phyloP scores from a whole-genome alignment of 1,140 invertebrate species.

The Caligus rogercresseyi region DNA sequence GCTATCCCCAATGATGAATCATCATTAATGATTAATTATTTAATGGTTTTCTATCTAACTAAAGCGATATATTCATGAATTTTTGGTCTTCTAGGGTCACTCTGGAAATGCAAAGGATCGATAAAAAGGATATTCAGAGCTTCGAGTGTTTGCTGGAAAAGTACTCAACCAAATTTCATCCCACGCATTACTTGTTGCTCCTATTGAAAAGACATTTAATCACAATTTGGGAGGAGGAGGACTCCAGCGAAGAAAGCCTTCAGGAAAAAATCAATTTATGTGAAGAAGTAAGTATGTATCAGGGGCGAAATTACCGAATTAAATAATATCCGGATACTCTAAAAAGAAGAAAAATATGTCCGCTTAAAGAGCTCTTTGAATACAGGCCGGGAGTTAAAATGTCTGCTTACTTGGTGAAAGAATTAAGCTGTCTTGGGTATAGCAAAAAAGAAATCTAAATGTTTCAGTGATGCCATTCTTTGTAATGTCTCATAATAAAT shows the following conservation, averaged over 20 bases:
- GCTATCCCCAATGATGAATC: too few relatives aligned
- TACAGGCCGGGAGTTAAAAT: too few relatives aligned
- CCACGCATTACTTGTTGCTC: background rate
- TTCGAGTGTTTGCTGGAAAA: background rate
- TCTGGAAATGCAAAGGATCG: background rate
- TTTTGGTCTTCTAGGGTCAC: background rate
- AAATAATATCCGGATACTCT: too few relatives aligned
- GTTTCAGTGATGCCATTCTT: too few relatives aligned
- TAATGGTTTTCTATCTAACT: background rate
- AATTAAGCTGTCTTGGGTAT: too few relatives aligned
- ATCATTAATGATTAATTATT: too few relatives aligned
- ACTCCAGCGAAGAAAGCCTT: background rate
- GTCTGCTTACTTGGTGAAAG: too few relatives aligned
- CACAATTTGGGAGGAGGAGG: background rate
- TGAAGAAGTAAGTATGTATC: background rate
- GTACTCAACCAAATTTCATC: background rate
- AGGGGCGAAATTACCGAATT: too few relatives aligned
- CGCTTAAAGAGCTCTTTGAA: too few relatives aligned
- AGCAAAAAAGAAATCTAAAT: too few relatives aligned
- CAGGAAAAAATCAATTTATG: background rate
- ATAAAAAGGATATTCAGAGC: background rate
- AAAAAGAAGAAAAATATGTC: too few relatives aligned
- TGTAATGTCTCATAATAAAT: too few relatives aligned
- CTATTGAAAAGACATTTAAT: background rate
- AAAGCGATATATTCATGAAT: background rate